Percentiles rank a stretch among this genome's conserved stretches.
Evolutionary conservation across 2,113 vertebrate genomes (phyloP).

Genomic region (Pachycephala philippinensis): DNA sequence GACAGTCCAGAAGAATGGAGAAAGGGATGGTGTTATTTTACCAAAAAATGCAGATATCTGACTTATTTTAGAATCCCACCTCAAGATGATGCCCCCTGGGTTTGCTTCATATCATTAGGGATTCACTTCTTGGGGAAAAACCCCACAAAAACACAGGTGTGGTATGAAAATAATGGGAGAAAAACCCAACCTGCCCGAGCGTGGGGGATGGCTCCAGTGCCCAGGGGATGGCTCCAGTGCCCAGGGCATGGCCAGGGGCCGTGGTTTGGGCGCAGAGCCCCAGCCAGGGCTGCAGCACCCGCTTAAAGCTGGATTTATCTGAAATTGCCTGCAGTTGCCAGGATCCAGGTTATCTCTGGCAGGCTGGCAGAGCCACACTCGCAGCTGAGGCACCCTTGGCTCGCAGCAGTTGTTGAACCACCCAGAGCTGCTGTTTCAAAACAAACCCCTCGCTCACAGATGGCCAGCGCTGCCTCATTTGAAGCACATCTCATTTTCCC

Average conservation of each 20-base stretch:
- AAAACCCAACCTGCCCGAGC: background rate
- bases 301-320: background rate
- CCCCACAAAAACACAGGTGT: accelerated
- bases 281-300: background rate
- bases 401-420: background rate
- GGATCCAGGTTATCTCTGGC: accelerated
- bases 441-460: background rate
- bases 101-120: too few species aligned
- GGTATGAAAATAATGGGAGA: accelerated
- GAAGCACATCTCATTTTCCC: background rate
- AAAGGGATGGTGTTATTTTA: background rate
- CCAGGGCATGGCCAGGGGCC: background rate
- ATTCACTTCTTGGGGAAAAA: background rate
- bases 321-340: accelerated
- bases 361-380: accelerated
- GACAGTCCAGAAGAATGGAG: background rate
- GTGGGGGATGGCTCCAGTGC: accelerated
- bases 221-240: background rate
- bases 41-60: accelerated
- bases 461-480: background rate
- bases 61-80: background rate
- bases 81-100: too few species aligned
- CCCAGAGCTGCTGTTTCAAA: background rate
- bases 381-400: background rate
- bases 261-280: accelerated